Base-by-base conservation (phyloP, 1,140 invertebrate species). In the Lordiphosa clarofinis region DNA sequence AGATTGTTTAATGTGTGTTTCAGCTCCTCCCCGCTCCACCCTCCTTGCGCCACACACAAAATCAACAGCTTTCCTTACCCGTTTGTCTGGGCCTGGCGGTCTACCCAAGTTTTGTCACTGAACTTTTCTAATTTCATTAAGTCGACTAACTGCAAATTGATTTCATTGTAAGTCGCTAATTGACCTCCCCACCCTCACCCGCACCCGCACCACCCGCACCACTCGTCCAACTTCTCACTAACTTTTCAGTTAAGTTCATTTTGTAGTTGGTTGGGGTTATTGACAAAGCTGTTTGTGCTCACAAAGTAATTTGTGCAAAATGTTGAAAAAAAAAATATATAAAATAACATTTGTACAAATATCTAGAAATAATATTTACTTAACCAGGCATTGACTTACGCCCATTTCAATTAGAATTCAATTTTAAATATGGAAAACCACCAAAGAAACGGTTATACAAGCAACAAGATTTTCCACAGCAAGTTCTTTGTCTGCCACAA, bases 61-160 rank as follows among this genome's bases (percentile, higher is more conserved):
- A 31, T 44, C 43, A 46, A 31, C 24, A 46, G 43, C 24, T 33
- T 43, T 46, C 24, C 43, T 31, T 31, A 46, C 24, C 31, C 31
- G 12, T 28, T 31, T 46, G 11, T 31, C 7, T 12, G 11, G 8
- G 43, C 21, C 43, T 46, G 24, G 43, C 15, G 43, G 43, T 28
- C 43, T 31, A 46, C 43, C 48, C 53, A 71, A 62, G 46, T 69
- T 61, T 60, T 67, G 63, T 71, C 67, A 61, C 63, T 61, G 56
- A 71, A 71, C 67, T 67, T 71, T 71, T 56, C 44, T 56, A 57
- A 71, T 67, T 71, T 67, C 63, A 71, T 71, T 71, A 67, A 71
- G 47, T 67, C 44, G 63, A 44, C 63, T 67, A 67, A 71, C 63
- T 66, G 63, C 63, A 67, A 67, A 71, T 71, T 71, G 67, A 71